Evolutionary conservation across 1,140 invertebrate genomes (phyloP).

Genomic region (Lucilia sericata): DNA sequence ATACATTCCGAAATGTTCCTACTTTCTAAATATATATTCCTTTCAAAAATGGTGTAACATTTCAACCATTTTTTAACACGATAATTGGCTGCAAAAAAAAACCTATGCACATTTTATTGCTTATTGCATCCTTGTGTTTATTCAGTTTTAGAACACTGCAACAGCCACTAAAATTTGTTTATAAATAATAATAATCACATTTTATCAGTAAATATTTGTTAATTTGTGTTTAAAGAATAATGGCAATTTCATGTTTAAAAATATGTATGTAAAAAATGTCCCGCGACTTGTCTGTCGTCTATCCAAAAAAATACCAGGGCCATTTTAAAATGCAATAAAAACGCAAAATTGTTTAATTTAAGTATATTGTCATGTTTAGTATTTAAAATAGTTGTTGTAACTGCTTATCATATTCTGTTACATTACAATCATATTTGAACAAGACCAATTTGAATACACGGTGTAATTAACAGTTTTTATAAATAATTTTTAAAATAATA

Average conservation of each 20-base stretch:
- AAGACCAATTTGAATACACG: not conserved
- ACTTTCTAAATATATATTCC: too few relatives aligned
- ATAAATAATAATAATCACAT: not conserved
- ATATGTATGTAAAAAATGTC: not conserved
- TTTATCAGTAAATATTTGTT: constrained; percentile 1
- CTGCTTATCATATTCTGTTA: not conserved
- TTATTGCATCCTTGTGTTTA: not conserved
- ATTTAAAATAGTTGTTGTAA: not conserved
- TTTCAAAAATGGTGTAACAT: too few relatives aligned
- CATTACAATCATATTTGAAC: not conserved
- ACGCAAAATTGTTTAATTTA: not conserved
- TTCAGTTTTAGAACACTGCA: too few relatives aligned
- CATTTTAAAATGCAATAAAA: not conserved
- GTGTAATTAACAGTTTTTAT: constrained; percentile 26
- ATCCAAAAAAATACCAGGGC: not conserved
- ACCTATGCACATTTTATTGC: not conserved
- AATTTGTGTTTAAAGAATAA: constrained; percentile 18
- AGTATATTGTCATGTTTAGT: constrained; percentile 7
- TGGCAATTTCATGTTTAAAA: not conserved
- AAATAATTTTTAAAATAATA: not conserved
- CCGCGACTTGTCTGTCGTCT: not conserved
- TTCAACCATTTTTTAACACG: not conserved
- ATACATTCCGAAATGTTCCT: too few relatives aligned
- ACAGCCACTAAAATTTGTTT: not conserved
- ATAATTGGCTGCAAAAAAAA: not conserved